Evolutionary conservation across 1,140 invertebrate genomes (phyloP), one percentile per base, ranked within the genome.

Genomic region (Solenopsis fugax): DNA sequence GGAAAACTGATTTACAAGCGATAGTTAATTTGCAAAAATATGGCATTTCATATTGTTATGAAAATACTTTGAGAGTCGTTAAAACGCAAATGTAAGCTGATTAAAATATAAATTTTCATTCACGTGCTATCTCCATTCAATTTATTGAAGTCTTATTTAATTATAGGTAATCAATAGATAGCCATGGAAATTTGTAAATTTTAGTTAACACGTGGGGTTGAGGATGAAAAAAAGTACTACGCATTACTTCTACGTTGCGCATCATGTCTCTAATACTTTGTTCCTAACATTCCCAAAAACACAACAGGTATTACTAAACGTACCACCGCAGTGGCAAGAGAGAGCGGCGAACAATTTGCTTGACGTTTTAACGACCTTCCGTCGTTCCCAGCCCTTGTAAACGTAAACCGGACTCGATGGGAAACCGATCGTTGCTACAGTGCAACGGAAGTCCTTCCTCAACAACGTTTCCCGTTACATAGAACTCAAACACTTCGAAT

Each of bases 351-450:
- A 89, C 80, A 84, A 84, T 84, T 84, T 84, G 80, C 80, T 75
- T 84, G 80, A 84, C 80, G 80, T 84, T 84, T 84, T 84, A 84
- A 84, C 80, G 80, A 84, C 56, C 80, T 84, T 84, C 80, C 80
- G 69, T 84, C 80, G 80, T 84, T 84, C 45, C 54, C 80, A 84
- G 69, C 69, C 56, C 69, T 84, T 84, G 80, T 84, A 73, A 84
- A 84, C 69, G 80, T 84, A 60, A 84, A 84, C 80, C 71, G 69
- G 69, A 75, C 80, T 84, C 80, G 80, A 84, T 84, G 80, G 80
- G 80, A 84, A 84, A 84, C 80, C 80, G 80, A 84, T 84, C 80
- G 80, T 60, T 84, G 80, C 69, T 73, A 84, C 80, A 56, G 67
- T 82, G n/a, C 67, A 73, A 72, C 69, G 69, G 69, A 84, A 75